These are phyloP conservation scores for Peromyscus polionotus DNA, from an alignment of 2,113 vertebrate species.

Conservation along the genomic window DNA sequence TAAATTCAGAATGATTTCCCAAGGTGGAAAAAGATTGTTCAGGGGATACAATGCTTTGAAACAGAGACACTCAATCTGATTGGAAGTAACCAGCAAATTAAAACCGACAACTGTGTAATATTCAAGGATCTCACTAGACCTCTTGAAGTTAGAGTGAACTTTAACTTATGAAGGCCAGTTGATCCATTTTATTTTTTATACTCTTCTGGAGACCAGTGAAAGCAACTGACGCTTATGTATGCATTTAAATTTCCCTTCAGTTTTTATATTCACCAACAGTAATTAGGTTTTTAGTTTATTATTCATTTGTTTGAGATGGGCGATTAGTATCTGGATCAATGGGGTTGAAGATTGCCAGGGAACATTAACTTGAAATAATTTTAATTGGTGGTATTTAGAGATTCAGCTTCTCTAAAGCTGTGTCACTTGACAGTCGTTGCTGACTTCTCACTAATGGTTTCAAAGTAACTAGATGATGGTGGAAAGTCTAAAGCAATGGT, in stretches of 20 bases:
- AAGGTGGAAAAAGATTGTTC: constrained; percentile 39
- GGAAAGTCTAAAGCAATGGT: background rate
- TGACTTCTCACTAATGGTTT: constrained; percentile 32
- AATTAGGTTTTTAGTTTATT: constrained; percentile 49
- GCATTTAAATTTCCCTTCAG: constrained; percentile 20
- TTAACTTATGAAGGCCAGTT: background rate
- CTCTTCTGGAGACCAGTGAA: constrained; percentile 16
- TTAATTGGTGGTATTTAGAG: background rate
- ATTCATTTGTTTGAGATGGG: background rate
- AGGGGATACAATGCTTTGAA: constrained; percentile 20
- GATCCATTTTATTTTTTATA: constrained; percentile 46
- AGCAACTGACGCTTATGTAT: background rate
- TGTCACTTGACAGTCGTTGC: background rate
- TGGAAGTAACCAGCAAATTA: constrained; percentile 62
- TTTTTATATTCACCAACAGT: constrained; percentile 30
- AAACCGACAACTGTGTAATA: constrained; percentile 48
- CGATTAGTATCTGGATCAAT: constrained; percentile 19
- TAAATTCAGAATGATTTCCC: constrained; percentile 12
- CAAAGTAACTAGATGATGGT: background rate
- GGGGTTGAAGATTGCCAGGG: background rate
- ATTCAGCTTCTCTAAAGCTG: background rate
- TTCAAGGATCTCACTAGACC: background rate
- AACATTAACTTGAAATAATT: constrained; percentile 26
- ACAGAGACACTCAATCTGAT: constrained; percentile 38
- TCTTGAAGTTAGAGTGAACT: constrained; percentile 37